Base-by-base conservation (phyloP, 2,888 invertebrate species). In the Micropterix aruncella region DNA sequence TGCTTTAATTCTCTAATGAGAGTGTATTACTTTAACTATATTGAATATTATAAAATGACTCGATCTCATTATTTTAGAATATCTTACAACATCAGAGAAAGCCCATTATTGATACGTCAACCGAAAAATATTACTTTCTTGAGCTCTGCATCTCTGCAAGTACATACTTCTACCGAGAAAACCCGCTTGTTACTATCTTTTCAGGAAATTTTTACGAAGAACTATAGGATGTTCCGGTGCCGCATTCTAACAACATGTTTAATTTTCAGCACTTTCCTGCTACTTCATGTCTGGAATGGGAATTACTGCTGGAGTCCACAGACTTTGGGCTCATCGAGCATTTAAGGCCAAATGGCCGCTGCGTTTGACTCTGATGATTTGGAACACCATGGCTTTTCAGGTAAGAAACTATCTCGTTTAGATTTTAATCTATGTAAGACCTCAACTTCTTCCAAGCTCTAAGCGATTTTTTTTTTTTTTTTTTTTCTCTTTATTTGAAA, bases 261-360 rank as follows among this genome's bases (percentile, higher is more conserved):
- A n/a, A 7, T 52, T 64, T 72, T 7, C 63, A 81, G 89, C 80
- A 2, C 63, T 80, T 41, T 47, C 79, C 0, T 61, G 85, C 38
- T 86, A 87, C 59, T 62, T 83, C 19, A 63, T 75, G 55, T 79
- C 82, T 42, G 91, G 82, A 2, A 64, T 89, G 47, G 95, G 96
- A 1, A 83, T 95, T 17, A 96, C 96, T 4, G 94, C 88, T 3
- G 96, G 96, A 12, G 92, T 91, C 1, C 97, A 97, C 61, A 76
- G 97, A 51, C 73, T 95, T 3, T 97, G 94, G 93, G 82, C 93
- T 1, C 97, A 97, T 65, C 75, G 84, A 55, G 67, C 91, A 19
- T 97, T 88, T 66, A 95, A 94, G 66, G 96, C 95, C 0, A 85
- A 77, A 55, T 72, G 83, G 56, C 94, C 91, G 0, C 65, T 95